Evolutionary conservation across 1,140 invertebrate genomes (phyloP), one percentile per base, ranked within the genome.

Genomic region (Ostrea edulis): DNA sequence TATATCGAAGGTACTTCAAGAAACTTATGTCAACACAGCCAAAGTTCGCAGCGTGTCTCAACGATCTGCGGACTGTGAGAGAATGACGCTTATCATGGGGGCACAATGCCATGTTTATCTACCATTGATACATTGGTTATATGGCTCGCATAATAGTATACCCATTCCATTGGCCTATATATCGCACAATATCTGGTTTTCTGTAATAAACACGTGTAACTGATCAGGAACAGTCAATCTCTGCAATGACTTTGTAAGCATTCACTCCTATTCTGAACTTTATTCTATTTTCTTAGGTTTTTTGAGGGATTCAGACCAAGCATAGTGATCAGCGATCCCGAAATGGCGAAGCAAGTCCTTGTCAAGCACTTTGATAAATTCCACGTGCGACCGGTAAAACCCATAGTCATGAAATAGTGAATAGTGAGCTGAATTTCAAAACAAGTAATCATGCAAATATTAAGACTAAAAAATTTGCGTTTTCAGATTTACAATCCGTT

Each of bases 351-450:
- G 65, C 88, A 92, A 17, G 91, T 94, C 35, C 82, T 94, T 2
- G 91, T 92, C 71, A 94, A 93, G 65, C 85, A 94, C 58, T 94
- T 94, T 82, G 85, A 90, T 20, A 87, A 90, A 35, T 94, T 94
- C 55, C 83, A 90, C 12, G 89, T 89, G 14, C 85, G 92, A 85
- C 90, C 92, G 85, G 92, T 93, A 86, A n/a, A 86, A 84, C 83
- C 8, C 14, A 22, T 35, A 25, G 20, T 83, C 82, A 83, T 22
- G 8, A 52, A 83, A 83, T 52, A 4, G 17, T 22, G 12, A 20
- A 14, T 11, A 44, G 12, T 11, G 9, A 83, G 12, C 12, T 83
- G 53, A 25, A 51, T n/a, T 83, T 83, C 1, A 53, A 2, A 51
- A 0, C 5, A 52, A 83, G n/a, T 14, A 17, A 53, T 83, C 3